Evolutionary conservation across 2,113 vertebrate species (phyloP).

Genomic region (Myocastor coypus): DNA sequence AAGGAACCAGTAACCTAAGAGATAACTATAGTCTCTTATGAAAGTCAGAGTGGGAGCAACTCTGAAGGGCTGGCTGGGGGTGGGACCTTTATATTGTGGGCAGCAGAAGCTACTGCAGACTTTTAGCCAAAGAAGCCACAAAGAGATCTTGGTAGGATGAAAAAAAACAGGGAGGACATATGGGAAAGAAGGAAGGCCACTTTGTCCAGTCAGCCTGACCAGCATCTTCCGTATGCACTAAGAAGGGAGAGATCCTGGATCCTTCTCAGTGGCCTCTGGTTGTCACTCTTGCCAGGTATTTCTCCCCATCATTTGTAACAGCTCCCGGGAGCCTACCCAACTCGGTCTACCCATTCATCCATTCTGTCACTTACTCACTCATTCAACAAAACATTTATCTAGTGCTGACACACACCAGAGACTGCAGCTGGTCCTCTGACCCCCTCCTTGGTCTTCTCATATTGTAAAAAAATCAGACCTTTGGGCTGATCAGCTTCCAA

Average conservation of each 20-base stretch:
- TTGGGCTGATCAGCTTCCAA: not conserved
- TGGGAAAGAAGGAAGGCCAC: not conserved
- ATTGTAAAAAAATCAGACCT: not conserved
- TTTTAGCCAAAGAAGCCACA: not conserved
- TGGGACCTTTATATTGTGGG: not conserved
- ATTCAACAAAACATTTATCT: slow-evolving; percentile 47
- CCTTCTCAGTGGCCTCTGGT: slow-evolving; percentile 14
- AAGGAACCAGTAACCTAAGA: not conserved
- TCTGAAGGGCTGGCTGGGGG: not conserved
- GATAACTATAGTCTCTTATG: not conserved
- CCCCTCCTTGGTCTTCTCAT: not conserved
- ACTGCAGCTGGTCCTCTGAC: slow-evolving; percentile 20
- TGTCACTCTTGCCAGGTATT: not conserved
- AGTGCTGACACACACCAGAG: not conserved
- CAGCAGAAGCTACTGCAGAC: not conserved
- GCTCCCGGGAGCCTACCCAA: slow-evolving; percentile 41
- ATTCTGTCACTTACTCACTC: slow-evolving; percentile 3
- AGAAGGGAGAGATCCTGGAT: not conserved
- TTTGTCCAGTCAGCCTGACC: not conserved
- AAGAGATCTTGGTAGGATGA: not conserved
- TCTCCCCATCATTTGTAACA: not conserved
- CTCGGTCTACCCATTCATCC: not conserved
- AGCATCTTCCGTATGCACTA: no score
- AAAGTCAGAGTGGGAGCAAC: not conserved
- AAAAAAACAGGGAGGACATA: not conserved